Evolutionary conservation across 1,140 invertebrate genomes (phyloP), one percentile per base, ranked within the genome.

Genomic region (Microplitis demolitor): DNA sequence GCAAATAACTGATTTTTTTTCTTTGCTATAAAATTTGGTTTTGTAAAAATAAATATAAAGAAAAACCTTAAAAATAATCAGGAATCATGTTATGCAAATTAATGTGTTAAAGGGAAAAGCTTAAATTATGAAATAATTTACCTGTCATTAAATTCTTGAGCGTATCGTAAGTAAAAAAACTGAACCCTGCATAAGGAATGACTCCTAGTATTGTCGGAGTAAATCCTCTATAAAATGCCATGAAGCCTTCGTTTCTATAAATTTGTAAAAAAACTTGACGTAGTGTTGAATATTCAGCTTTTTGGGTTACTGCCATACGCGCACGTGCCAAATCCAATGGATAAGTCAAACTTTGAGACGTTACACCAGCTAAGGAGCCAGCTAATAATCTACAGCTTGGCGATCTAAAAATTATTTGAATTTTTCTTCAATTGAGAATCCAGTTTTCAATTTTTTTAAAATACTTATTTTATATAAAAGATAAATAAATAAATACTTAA

Each of bases 121-220:
- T 9, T 3, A 45, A 45, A 11, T 9, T 9, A 45, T 45, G 6
- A 11, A 11, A 45, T 45, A 62, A 84, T 83, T 88, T 86, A 97
- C 96, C 93, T 82, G 89, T 87, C 83, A 97, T 91, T 71, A 91
- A 85, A 64, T 93, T 90, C 87, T 99, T 99, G 4, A 98, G 88
- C 24, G 94, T 94, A 88, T 99, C 98, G 85, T 98, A 99, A 0
- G 97, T 98, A 84, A 96, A 99, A 87, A 99, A 99, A 54, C 96
- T 97, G 61, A 94, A 94, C 8, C 98, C 98, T 9, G 98, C 97
- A 87, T 99, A 99, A 0, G 97, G 97, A 79, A 99, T 95, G 0
- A 98, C 96, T 3, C 98, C 98, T 2, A 97, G 82, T 16, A 99
- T 90, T 0, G 98, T 98, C 2, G 97, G 95, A 39, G 91, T 88